Conservation (phyloP, 92 coral and sea anemone genomes). For the Parazoanthus darwini region DNA sequence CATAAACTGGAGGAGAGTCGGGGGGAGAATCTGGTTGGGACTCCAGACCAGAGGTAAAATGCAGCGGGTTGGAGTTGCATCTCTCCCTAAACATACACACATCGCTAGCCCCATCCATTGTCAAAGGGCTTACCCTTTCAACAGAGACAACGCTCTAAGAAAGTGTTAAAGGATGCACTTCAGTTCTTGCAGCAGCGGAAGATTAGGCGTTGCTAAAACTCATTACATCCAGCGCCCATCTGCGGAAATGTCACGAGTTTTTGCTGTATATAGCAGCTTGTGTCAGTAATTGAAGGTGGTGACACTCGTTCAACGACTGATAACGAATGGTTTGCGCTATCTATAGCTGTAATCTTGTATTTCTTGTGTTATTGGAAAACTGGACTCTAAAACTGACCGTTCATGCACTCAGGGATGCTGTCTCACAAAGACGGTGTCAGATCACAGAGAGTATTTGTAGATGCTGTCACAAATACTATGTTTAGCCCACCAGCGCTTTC, state of each 20-base stretch:
- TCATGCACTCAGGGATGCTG: neutral
- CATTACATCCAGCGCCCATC: neutral
- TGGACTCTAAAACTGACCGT: neutral
- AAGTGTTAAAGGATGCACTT: neutral
- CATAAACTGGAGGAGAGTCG: conserved; percentile 23
- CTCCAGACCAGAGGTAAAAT: conserved; percentile 81
- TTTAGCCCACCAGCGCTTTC: neutral
- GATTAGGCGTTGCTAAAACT: neutral
- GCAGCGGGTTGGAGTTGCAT: conserved; percentile 61
- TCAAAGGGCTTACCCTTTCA: neutral
- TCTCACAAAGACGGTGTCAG: neutral
- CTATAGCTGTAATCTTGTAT: conserved; percentile 1
- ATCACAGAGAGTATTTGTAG: neutral
- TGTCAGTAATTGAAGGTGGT: neutral
- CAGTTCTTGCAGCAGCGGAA: neutral
- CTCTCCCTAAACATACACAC: conserved; percentile 50
- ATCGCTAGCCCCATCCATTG: conserved; percentile 37
- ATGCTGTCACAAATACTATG: neutral
- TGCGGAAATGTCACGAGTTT: neutral
- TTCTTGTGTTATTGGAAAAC: neutral
- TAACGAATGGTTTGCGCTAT: neutral
- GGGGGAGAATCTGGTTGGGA: conserved; percentile 41
- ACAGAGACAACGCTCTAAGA: neutral
- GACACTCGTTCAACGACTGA: neutral
- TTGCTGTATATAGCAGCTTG: neutral